Base-by-base conservation (phyloP, 2,797 vertebrate genomes). In the Pseudochromis fuscus region DNA sequence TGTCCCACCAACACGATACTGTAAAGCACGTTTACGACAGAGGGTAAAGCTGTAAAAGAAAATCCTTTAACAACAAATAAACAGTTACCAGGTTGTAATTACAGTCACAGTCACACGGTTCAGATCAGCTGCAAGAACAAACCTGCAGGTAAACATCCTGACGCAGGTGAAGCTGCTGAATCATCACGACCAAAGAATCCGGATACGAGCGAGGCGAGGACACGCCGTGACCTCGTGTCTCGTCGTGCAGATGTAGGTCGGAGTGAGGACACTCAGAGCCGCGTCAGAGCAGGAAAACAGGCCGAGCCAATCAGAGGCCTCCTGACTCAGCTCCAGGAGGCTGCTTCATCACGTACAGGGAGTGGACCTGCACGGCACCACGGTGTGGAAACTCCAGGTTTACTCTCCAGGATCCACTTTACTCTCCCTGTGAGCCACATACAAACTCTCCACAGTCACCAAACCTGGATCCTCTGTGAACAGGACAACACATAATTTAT, bases 11-110 rank as follows among this genome's bases (percentile, higher is more conserved):
- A 52, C 72, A 67, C 49, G 74, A 78, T 60, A 56, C 55, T 5
- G n/a, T 88, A 75, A 91, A 85, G 58, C 51, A 53, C 12, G 30
- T 90, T 91, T 85, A 89, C 45, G n/a, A 83, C 8, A 3, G 37
- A 60, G 72, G 40, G 31, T 28, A 37, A 70, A 61, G 73, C 75
- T 51, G 67, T 82, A 88, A 85, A 70, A 52, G 63, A 42, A 51
- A 66, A 63, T n/a, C 61, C 63, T 62, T 60, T 76, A 64, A 76
- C 83, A 58, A 40, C 56, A 79, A 67, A 81, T 63, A 70, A 83
- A 81, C 31, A 67, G 53, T 65, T 75, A 59, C 19, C 58, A 63
- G 60, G 30, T 28, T 79, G 67, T 75, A 82, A 90, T 87, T 83
- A 84, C 42, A 46, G 49, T 24, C 72, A 59, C 72, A 59, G 57